These are phyloP conservation scores for Danionella cerebrum DNA, from an alignment of 2,113 vertebrate genomes.

Conservation along the genomic window DNA sequence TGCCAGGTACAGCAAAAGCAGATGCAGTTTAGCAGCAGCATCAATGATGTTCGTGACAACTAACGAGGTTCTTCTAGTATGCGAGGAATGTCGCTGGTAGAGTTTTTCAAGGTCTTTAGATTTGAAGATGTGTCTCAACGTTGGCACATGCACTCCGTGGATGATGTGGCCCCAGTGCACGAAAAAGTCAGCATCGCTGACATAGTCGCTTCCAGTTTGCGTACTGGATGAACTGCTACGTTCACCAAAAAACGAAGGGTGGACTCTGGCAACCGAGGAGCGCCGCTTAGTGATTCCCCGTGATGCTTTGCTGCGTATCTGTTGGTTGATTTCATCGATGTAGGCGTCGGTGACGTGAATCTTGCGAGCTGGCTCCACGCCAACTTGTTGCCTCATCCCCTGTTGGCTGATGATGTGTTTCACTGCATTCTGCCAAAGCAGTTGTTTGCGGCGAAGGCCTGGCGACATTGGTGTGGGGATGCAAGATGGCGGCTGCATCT, in stretches of 20 bases:
- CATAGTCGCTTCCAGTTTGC: constrained; percentile 20
- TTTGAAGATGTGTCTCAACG: constrained; percentile 63
- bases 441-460: constrained; percentile 55
- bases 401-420: constrained; percentile 63
- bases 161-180: constrained; percentile 52
- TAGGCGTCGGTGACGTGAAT: constrained; percentile 63
- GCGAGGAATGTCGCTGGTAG: constrained; percentile 65
- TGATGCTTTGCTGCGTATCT: constrained; percentile 59
- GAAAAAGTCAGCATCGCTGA: constrained; percentile 63
- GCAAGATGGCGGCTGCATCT: constrained; percentile 42
- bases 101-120: constrained; percentile 63
- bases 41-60: constrained; percentile 63
- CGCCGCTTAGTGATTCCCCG: constrained; percentile 55
- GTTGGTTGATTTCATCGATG: constrained; percentile 63
- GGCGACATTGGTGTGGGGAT: constrained; percentile 46
- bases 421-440: constrained; percentile 63
- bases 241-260: constrained; percentile 34
- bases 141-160: constrained; percentile 57
- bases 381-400: constrained; percentile 53
- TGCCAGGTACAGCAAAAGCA: constrained; percentile 58
- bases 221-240: constrained; percentile 35
- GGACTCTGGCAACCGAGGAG: constrained; percentile 47
- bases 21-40: constrained; percentile 58
- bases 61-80: constrained; percentile 60
- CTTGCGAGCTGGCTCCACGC: constrained; percentile 56